Evolutionary conservation across 2,113 vertebrate species (phyloP), one percentile per base, ranked within the genome.

Genomic region (Hemibagrus wyckioides): DNA sequence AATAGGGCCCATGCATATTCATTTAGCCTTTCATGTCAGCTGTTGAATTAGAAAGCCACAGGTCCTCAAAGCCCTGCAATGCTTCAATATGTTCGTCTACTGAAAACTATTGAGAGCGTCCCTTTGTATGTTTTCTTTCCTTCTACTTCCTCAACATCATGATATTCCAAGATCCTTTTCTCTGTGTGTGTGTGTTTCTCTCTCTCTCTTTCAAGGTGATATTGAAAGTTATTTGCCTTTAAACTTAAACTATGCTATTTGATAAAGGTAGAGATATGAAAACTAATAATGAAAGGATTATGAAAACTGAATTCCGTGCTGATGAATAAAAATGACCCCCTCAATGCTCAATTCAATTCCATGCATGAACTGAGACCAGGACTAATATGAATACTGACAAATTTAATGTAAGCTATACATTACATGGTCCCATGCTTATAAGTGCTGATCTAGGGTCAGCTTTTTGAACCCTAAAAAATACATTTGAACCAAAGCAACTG

Each of bases 11-110:
- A 88, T 89, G 85, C 82, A 88, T 88, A 86, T 88, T 91, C 82
- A 89, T 90, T 63, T 69, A 71, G 59, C 63, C 90, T 89, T 88
- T 89, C 84, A 83, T 90, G 90, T 90, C 17, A 56, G 86, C 65
- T 89, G 89, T 59, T 88, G 59, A 80, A 91, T 85, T 71, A 63
- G 41, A 88, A 89, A 85, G 59, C 71, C 15, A 67, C 52, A 25
- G 82, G 56, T 57, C 59, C 67, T 85, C 56, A 67, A 85, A 89
- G 56, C 79, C 19, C n/a, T 77, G 14, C 77, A 56, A 82, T 63
- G 63, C 85, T 85, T 80, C 44, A n/a, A 33, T 90, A 84, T 83
- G 88, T 85, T 59, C 65, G 33, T 75, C 48, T 86, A 28, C 65
- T 52, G 41, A 69, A 88, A 79, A 79, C 59, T 54, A 28, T 23